These are phyloP conservation scores for Gymnopithys bicolor DNA, from an alignment of 2,797 vertebrate genomes.

Conservation along the genomic window DNA sequence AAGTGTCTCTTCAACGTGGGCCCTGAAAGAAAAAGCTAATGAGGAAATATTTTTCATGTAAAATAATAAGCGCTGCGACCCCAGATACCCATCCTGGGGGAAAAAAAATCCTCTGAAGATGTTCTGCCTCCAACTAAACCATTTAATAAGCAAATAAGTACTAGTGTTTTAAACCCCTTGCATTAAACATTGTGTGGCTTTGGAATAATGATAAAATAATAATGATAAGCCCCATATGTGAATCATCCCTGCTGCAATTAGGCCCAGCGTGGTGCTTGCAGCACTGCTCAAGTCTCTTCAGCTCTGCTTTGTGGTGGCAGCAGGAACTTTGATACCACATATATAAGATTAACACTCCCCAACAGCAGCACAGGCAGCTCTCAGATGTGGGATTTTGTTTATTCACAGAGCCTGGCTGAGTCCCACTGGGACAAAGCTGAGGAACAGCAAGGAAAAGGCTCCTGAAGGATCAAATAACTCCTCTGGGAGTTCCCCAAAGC, in stretches of 20 bases:
- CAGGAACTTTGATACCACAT: neutral
- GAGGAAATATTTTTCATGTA: neutral
- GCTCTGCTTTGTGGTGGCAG: neutral
- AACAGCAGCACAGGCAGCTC: neutral
- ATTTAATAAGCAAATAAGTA: conserved; percentile 9
- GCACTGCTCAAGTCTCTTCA: neutral
- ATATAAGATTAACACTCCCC: neutral
- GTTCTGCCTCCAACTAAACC: neutral
- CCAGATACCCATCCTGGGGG: neutral
- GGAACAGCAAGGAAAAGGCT: neutral
- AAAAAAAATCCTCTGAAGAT: neutral
- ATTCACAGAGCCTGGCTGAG: neutral
- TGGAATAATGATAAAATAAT: neutral
- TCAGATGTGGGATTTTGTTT: neutral
- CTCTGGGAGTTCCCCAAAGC: neutral
- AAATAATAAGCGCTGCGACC: neutral
- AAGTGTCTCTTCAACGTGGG: neutral
- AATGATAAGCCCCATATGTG: conserved; percentile 20
- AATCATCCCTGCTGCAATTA: neutral
- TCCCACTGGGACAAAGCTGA: neutral
- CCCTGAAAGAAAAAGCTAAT: conserved; percentile 25
- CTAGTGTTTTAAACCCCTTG: neutral
- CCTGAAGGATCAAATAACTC: neutral
- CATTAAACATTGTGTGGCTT: neutral
- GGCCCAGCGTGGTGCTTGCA: neutral